Evolutionary conservation across 2,888 invertebrate genomes (phyloP).

Genomic region (Hemicrepidius hirtus): DNA sequence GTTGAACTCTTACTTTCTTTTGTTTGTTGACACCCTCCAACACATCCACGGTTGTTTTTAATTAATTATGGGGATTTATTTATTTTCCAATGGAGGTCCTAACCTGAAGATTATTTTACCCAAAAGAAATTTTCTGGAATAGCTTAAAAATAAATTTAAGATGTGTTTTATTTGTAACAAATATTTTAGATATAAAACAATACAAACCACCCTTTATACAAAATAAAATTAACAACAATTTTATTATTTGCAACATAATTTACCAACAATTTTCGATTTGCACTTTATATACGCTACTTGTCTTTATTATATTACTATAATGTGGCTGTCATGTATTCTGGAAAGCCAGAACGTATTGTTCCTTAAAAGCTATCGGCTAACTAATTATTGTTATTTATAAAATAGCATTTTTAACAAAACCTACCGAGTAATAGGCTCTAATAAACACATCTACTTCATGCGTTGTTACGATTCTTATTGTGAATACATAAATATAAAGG

Average conservation of each 20-base stretch:
- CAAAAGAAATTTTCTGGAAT: too few species aligned
- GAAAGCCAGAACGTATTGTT: not conserved
- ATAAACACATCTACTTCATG: too few species aligned
- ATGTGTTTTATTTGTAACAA: conserved; percentile 39
- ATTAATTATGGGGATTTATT: too few species aligned
- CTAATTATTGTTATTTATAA: conserved; percentile 5
- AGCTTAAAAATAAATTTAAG: not conserved
- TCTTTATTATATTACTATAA: not conserved
- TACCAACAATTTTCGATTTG: conserved; percentile 27
- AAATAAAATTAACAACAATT: conserved; percentile 49
- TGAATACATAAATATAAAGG: too few species aligned
- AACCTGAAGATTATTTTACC: too few species aligned
- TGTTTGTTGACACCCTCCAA: too few species aligned
- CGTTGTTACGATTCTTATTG: too few species aligned
- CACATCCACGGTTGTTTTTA: too few species aligned
- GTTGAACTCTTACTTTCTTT: too few species aligned
- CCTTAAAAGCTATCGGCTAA: not conserved
- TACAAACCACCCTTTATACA: conserved; percentile 47
- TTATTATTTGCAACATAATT: conserved; percentile 26
- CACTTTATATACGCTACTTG: conserved; percentile 8
- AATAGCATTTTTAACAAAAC: not conserved
- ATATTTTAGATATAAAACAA: conserved; percentile 42
- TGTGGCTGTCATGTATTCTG: not conserved
- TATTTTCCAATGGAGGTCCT: too few species aligned
- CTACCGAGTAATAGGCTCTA: too few species aligned